Percentiles rank a stretch among this genome's conserved stretches.
phyloP scores from a whole-genome alignment of 1,140 invertebrate species.

The Tyrophagus putrescentiae region DNA sequence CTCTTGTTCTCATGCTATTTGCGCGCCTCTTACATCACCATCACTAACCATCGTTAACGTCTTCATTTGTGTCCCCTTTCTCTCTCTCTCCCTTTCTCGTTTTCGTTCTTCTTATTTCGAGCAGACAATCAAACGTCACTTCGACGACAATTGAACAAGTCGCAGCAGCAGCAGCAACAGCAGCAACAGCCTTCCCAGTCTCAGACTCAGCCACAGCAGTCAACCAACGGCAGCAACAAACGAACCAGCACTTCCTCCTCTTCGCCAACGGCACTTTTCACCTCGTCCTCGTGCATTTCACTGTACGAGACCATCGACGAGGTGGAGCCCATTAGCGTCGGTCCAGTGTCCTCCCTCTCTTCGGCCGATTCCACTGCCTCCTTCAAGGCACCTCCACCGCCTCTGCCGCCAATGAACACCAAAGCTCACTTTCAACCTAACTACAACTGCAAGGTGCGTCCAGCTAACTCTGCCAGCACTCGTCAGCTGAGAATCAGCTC shows the following conservation, averaged over 20 bases:
- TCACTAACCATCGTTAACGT: no score
- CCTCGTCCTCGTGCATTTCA: slow-evolving; percentile 14
- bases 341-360: no score
- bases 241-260: neutral
- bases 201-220: no score
- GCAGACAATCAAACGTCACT: slow-evolving; percentile 9
- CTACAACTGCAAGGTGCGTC: neutral
- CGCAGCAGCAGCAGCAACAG: no score
- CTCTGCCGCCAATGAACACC: neutral
- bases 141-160: slow-evolving; percentile 1
- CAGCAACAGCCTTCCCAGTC: no score
- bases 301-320: slow-evolving; percentile 9
- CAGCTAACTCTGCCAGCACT: neutral
- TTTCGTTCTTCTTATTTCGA: neutral
- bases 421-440: neutral
- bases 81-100: no score
- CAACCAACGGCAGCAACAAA: no score
- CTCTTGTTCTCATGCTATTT: no score
- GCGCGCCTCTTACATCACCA: no score
- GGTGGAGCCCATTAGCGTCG: neutral
- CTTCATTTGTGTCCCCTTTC: no score
- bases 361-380: no score
- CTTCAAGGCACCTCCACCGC: neutral
- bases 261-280: neutral
- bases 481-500: neutral